These are phyloP conservation scores for Jacana jacana DNA, from an alignment of 2,113 vertebrate species.

Conservation along the genomic window DNA sequence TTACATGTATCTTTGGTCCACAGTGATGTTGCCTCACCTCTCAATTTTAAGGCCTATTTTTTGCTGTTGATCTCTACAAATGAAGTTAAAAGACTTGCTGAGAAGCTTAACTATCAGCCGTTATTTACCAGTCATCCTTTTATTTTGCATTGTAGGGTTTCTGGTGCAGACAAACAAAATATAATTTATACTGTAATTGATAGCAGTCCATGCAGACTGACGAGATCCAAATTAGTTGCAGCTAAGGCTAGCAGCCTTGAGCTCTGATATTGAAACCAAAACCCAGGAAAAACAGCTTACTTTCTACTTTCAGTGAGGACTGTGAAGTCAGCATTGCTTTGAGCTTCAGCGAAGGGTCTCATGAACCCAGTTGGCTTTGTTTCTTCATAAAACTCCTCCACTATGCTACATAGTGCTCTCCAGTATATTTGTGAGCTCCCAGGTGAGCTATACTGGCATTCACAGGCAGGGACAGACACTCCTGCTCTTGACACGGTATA, in stretches of 20 bases:
- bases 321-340: background rate
- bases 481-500: background rate
- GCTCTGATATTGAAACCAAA: background rate
- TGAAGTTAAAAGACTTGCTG: background rate
- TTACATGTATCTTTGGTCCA: background rate
- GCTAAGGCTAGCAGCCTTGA: background rate
- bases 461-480: background rate
- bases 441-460: background rate
- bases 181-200: background rate
- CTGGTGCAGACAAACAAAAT: background rate
- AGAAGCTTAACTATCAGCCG: background rate
- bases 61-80: background rate
- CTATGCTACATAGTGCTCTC: background rate
- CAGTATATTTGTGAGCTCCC: background rate
- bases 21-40: background rate
- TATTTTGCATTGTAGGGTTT: background rate
- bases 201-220: background rate
- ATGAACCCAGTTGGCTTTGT: background rate
- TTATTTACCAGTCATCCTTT: background rate
- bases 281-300: background rate
- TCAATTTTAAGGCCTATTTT: background rate
- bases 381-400: background rate
- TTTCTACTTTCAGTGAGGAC: background rate
- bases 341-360: background rate
- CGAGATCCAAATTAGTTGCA: conserved; percentile 21